Percentiles rank a stretch among this genome's conserved stretches.
phyloP scores from a whole-genome alignment of 2,888 invertebrate genomes.

The Altica lythri region DNA sequence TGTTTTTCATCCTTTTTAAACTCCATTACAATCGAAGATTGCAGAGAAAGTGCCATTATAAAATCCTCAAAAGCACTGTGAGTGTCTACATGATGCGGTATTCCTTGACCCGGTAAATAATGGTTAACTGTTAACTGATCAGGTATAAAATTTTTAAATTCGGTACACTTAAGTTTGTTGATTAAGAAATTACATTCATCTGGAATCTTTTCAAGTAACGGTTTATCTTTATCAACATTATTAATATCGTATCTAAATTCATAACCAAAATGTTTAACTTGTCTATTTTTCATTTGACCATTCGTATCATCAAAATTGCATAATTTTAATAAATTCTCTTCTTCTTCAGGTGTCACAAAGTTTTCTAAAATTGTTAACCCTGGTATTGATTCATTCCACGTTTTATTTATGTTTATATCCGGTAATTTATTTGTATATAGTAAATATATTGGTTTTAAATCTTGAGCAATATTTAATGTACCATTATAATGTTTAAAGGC shows the following conservation, averaged over 20 bases:
- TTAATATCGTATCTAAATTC: slow-evolving; percentile 89
- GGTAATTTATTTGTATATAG: slow-evolving; percentile 62
- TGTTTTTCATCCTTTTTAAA: slow-evolving; percentile 70
- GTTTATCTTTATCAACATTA: slow-evolving; percentile 75
- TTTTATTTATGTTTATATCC: slow-evolving; percentile 43
- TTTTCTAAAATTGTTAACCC: slow-evolving; percentile 73
- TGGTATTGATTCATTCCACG: slow-evolving; percentile 60
- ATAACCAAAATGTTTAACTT: slow-evolving; percentile 89
- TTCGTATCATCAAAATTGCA: slow-evolving; percentile 58
- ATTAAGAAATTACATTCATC: slow-evolving; percentile 68
- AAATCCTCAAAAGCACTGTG: slow-evolving; percentile 92
- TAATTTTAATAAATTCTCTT: slow-evolving; percentile 62
- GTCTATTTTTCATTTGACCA: slow-evolving; percentile 73
- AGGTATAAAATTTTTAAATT: slow-evolving; percentile 61
- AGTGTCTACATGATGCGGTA: slow-evolving; percentile 94
- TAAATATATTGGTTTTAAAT: slow-evolving; percentile 68
- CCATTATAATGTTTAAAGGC: slow-evolving; percentile 69
- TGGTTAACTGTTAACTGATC: slow-evolving; percentile 87
- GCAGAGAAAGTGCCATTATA: slow-evolving; percentile 85
- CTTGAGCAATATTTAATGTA: slow-evolving; percentile 61
- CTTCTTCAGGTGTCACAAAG: slow-evolving; percentile 74
- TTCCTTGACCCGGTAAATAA: slow-evolving; percentile 87
- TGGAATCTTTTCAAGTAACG: slow-evolving; percentile 73
- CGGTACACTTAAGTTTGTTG: slow-evolving; percentile 58
- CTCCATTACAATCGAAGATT: slow-evolving; percentile 85